Conservation (phyloP, 2,797 vertebrate genomes). For the Myotis findleyi region DNA sequence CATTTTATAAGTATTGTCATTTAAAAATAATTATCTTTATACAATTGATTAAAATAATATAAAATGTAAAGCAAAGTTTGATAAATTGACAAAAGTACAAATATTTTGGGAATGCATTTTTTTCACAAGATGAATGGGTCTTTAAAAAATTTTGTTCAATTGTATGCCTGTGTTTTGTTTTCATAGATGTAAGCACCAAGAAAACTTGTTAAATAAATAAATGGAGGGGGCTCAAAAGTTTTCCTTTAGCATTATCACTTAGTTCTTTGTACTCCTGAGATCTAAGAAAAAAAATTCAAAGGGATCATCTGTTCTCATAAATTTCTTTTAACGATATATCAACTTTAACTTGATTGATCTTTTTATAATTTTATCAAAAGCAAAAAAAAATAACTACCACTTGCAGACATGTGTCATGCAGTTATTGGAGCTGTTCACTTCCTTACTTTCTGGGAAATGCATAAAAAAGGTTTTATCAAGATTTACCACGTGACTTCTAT, state of each 20-base stretch:
- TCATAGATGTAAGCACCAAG: neutral
- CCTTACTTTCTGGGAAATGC: neutral
- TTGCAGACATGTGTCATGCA: neutral
- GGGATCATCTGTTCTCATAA: neutral
- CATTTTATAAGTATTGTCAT: conserved; percentile 5
- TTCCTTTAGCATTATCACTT: neutral
- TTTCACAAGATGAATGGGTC: neutral
- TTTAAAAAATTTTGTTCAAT: neutral
- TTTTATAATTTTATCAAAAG: conserved; percentile 22
- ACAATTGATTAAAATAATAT: neutral
- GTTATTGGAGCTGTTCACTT: neutral
- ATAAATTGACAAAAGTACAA: conserved; percentile 30
- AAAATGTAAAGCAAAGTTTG: neutral
- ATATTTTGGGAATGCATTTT: conserved; percentile 19
- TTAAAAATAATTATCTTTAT: conserved; percentile 44
- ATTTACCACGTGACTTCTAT: neutral
- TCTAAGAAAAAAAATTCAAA: neutral
- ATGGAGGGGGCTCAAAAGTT: neutral
- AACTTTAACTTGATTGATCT: neutral
- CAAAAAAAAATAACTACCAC: neutral
- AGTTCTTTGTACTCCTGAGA: neutral
- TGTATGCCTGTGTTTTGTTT: neutral
- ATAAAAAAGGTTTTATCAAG: neutral
- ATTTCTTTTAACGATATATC: neutral
- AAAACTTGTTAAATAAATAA: neutral